Percentiles rank a stretch among this genome's conserved stretches.
Conservation (phyloP, 2,888 invertebrate species). For the Cordilura impudica region DNA sequence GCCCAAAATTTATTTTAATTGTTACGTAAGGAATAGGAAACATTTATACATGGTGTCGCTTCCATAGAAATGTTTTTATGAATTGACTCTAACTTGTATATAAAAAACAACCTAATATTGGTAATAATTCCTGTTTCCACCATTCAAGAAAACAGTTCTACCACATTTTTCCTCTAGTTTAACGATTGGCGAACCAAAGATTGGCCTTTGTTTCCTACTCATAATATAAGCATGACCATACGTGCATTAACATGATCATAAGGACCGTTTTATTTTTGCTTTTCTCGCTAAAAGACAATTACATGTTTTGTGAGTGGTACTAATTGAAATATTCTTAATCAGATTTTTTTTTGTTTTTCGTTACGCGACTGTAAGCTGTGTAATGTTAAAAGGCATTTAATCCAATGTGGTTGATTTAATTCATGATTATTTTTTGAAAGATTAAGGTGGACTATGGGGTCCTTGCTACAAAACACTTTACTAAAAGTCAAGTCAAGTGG, state of each 20-base stretch:
- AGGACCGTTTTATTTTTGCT: background rate
- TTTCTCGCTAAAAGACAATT: constrained; percentile 28
- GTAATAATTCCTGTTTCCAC: too few species aligned
- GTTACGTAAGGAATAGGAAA: too few species aligned
- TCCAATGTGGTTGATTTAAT: constrained; percentile 43
- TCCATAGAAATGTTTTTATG: too few species aligned
- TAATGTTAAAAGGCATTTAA: constrained; percentile 35
- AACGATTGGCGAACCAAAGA: too few species aligned
- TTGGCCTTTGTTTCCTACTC: too few species aligned
- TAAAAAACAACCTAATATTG: too few species aligned
- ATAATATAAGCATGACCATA: constrained; percentile 2
- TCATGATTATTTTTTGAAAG: constrained; percentile 36
- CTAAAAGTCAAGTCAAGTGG: constrained; percentile 32
- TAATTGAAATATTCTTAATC: constrained; percentile 63
- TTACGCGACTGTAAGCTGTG: background rate
- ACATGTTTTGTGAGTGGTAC: constrained; percentile 57
- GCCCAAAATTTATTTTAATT: too few species aligned
- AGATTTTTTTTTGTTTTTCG: constrained; percentile 38
- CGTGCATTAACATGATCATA: constrained; percentile 5
- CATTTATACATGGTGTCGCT: too few species aligned
- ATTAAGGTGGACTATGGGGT: constrained; percentile 5
- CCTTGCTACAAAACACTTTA: too few species aligned
- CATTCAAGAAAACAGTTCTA: too few species aligned
- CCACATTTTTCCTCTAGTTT: too few species aligned
- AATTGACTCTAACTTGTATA: too few species aligned